Conservation (phyloP, 1,140 invertebrate species). For the Drosophila kikkawai region DNA sequence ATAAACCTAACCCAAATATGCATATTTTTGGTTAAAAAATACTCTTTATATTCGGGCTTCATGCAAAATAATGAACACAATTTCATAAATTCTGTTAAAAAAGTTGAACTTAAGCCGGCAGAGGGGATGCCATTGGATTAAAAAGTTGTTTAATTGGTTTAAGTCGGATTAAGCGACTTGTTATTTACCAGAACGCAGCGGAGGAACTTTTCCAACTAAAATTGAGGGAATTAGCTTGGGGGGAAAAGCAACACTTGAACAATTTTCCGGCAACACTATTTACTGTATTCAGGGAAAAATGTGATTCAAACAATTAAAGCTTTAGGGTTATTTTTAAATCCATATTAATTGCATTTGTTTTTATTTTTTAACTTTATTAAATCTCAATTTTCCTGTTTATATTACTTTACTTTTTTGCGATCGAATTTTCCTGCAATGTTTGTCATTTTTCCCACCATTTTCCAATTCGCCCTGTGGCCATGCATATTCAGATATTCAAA, state of each 20-base stretch:
- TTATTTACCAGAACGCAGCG: slow-evolving; percentile 12
- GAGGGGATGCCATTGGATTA: slow-evolving; percentile 3
- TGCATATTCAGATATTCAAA: slow-evolving; percentile 38
- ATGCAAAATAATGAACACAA: background rate
- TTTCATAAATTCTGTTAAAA: slow-evolving; percentile 19
- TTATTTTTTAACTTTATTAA: background rate
- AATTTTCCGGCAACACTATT: background rate
- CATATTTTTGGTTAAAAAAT: background rate
- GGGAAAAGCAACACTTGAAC: background rate
- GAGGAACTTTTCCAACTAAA: slow-evolving; percentile 13
- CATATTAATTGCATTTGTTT: background rate
- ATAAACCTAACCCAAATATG: background rate
- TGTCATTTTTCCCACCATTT: background rate
- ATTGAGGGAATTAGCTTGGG: background rate
- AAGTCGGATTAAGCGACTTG: slow-evolving; percentile 8
- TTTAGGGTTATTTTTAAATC: background rate
- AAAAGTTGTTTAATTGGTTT: slow-evolving; percentile 21
- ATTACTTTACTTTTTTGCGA: background rate
- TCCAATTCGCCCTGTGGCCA: slow-evolving; percentile 7
- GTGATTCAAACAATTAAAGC: background rate
- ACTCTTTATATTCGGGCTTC: background rate
- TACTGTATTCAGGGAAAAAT: background rate
- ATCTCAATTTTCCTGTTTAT: no score
- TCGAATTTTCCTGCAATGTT: background rate
- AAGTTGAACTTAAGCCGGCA: slow-evolving; percentile 8